Percentiles rank a stretch among this genome's conserved stretches.
phyloP scores from a whole-genome alignment of 1,140 invertebrate genomes.

The Caenorhabditis remanei region DNA sequence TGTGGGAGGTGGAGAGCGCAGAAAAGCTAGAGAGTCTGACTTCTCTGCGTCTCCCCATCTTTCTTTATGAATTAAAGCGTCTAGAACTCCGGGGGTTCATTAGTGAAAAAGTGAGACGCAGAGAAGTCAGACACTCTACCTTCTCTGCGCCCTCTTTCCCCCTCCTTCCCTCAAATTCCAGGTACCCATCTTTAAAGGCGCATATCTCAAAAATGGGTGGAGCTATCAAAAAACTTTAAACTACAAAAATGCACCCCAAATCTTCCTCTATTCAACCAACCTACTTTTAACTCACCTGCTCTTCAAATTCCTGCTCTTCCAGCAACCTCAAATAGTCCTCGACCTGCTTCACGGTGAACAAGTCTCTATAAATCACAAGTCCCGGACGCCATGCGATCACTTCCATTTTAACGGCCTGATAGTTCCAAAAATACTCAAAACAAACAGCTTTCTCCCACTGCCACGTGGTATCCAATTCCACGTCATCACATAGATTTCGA shows the following conservation, averaged over 20 bases:
- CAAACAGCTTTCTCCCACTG: constrained; percentile 1
- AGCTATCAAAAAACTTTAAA: background rate
- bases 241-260: too few species aligned
- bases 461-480: background rate
- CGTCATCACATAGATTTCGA: background rate
- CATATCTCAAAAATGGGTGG: too few species aligned
- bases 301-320: background rate
- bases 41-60: too few species aligned
- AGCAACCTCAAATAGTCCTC: background rate
- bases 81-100: too few species aligned
- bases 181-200: too few species aligned
- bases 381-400: background rate
- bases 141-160: too few species aligned
- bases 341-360: constrained; percentile 7
- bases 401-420: constrained; percentile 24
- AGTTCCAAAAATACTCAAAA: background rate
- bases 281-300: background rate
- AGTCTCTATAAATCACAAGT: background rate
- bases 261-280: too few species aligned
- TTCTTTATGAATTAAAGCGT: too few species aligned
- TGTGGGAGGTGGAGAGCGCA: too few species aligned
- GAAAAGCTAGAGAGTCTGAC: too few species aligned
- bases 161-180: too few species aligned
- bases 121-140: too few species aligned
- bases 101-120: background rate